Base-by-base conservation (phyloP, 1,140 invertebrate species). In the Tenebrio molitor region DNA sequence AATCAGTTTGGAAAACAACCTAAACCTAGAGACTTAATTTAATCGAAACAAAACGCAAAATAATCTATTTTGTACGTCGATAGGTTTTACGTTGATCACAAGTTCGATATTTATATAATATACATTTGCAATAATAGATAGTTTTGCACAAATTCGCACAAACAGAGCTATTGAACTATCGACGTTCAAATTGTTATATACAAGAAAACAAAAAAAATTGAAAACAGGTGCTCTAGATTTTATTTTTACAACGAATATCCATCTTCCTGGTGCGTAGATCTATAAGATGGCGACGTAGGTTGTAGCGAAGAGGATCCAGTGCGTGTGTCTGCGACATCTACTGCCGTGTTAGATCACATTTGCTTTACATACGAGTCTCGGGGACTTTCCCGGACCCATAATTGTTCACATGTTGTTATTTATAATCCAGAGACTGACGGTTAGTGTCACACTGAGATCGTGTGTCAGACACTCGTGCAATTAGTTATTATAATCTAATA, bases 171-270 rank as follows among this genome's bases (percentile, higher is more conserved):
- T 65, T 53, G 65, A 50, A 67, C 68, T 69, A 74, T 76, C 72
- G 72, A 72, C 69, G 75, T 74, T 68, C 68, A 73, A 76, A 76
- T 50, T 67, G 62, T 73, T 74, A 62, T 44, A 67, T 44, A 67
- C 39, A 67, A 67, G 7, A 42, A 46, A 71, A 74, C 58, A 70
- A 17, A 33, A 67, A 39, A n/a, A n/a, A n/a, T n/a, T n/a, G 23
- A 71, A 46, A 69, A 75, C 74, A 75, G 80, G 80, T 80, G 81
- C 79, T 82, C 76, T 80, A 80, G 71, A 80, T 81, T 82, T 82
- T 82, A 81, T 81, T 82, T 82, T 81, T 79, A 82, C 80, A 82
- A 82, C 80, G 80, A 82, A 82, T 79, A 75, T 76, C 77, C 79
- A 78, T 78, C 78, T 80, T 79, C 76, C 77, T 79, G 74, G 75